Evolutionary conservation across 2,797 vertebrate genomes (phyloP), one percentile per base, ranked within the genome.

Genomic region (Hirundo rustica): DNA sequence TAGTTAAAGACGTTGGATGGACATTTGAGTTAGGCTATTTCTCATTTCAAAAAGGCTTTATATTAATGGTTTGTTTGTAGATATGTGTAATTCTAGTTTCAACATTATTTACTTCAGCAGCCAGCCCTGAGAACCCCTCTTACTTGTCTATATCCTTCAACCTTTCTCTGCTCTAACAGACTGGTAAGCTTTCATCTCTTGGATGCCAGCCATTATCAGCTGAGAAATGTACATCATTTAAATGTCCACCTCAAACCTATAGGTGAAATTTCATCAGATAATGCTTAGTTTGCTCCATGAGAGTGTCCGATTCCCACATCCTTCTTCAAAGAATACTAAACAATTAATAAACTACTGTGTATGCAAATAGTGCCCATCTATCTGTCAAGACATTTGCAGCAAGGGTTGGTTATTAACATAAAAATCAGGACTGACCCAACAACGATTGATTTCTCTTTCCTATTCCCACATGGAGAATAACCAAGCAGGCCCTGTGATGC

Each of bases 1-100:
- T 96, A 95, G 96, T 97, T 97, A 97, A 78, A 95, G 95, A 95
- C 32, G 10, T 88, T 97, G 97, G 97, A 97, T 97, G 95, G 95
- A 97, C 96, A n/a, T 83, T 95, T 93, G 92, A 95, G 92, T 96
- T 72, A 85, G 92, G 85, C 75, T 61, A 87, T 95, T 96, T 94
- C 92, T 97, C 94, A 91, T 68, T 79, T 76, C 38, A 61, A 74
- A 92, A 91, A 89, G 47, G 73, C 77, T 60, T 66, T 76, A 62
- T 76, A 91, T 73, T 90, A 91, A 92, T 68, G 77, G 75, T 79
- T 72, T 83, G 76, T 89, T 87, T 92, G 86, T 51, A 91, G 71
- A 60, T 71, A 70, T 50, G 71, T 65, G 32, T 70, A 92, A 88
- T 75, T 83, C 60, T 58, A 57, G 65, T 83, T 92, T 73, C 68